These are phyloP conservation scores for Tiphia femorata DNA, from an alignment of 2,888 invertebrate species.

Conservation along the genomic window DNA sequence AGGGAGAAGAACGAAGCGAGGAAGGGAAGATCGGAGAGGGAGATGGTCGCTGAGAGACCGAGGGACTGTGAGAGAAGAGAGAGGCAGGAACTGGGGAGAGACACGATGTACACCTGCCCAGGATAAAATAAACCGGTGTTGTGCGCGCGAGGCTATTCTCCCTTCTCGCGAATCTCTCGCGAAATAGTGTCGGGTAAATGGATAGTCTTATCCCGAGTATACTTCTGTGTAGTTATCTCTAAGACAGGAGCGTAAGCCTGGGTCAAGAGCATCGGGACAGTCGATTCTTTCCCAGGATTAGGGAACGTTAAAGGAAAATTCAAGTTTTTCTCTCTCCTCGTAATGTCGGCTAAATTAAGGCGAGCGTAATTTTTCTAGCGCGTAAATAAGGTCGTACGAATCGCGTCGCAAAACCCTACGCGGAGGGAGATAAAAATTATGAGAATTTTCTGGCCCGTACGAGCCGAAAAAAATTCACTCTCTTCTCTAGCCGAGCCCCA, in stretches of 20 bases:
- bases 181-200: slow-evolving; percentile 20
- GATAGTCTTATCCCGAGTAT: slow-evolving; percentile 4
- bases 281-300: too few species aligned
- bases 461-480: not conserved
- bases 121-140: slow-evolving; percentile 31
- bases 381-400: too few species aligned
- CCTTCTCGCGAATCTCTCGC: slow-evolving; percentile 10
- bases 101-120: slow-evolving; percentile 26
- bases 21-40: not conserved
- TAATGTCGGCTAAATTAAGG: too few species aligned
- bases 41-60: not conserved
- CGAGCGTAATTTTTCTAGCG: too few species aligned
- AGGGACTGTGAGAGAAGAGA: not conserved
- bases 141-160: slow-evolving; percentile 16
- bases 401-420: too few species aligned
- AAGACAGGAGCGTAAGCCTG: not conserved
- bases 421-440: too few species aligned
- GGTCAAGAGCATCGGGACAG: not conserved
- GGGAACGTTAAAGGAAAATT: too few species aligned
- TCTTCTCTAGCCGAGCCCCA: too few species aligned
- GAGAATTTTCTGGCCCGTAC: too few species aligned
- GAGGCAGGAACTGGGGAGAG: not conserved
- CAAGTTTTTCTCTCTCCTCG: too few species aligned
- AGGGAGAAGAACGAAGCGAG: not conserved
- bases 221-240: not conserved